A percentile compares a stretch with the other conserved stretches of the same genome.
These are phyloP conservation scores for Crax fasciolata DNA, from an alignment of 2,797 vertebrate genomes.

Conservation along the genomic window DNA sequence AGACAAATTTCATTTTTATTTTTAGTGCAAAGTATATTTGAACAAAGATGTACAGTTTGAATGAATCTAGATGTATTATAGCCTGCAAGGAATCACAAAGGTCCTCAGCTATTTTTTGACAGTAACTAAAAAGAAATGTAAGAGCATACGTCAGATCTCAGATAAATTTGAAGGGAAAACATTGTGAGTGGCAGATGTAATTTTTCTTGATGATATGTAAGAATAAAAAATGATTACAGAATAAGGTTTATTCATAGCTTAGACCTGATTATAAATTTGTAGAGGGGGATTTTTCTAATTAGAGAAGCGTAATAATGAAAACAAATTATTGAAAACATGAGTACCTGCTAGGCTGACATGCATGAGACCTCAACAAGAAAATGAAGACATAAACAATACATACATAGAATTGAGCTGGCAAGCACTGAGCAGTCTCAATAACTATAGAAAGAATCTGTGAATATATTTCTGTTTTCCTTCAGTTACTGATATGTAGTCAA, in stretches of 20 bases:
- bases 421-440: neutral
- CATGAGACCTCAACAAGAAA: neutral
- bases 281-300: neutral
- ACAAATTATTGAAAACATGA: neutral
- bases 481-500: neutral
- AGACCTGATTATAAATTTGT: neutral
- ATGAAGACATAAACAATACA: neutral
- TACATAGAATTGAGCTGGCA: neutral
- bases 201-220: neutral
- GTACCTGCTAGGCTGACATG: neutral
- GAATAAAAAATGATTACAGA: neutral
- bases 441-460: neutral
- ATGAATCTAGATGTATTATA: neutral
- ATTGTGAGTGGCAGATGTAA: neutral
- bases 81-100: neutral
- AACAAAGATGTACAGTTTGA: neutral
- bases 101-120: neutral
- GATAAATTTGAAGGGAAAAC: slow-evolving; percentile 19
- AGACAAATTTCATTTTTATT: neutral
- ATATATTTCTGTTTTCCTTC: neutral
- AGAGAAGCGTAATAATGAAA: neutral
- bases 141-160: neutral
- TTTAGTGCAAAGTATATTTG: neutral
- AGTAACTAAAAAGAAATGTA: neutral
- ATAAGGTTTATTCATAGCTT: neutral